Evolutionary conservation across 1,140 invertebrate species (phyloP).

Genomic region (Orchestia grillus): DNA sequence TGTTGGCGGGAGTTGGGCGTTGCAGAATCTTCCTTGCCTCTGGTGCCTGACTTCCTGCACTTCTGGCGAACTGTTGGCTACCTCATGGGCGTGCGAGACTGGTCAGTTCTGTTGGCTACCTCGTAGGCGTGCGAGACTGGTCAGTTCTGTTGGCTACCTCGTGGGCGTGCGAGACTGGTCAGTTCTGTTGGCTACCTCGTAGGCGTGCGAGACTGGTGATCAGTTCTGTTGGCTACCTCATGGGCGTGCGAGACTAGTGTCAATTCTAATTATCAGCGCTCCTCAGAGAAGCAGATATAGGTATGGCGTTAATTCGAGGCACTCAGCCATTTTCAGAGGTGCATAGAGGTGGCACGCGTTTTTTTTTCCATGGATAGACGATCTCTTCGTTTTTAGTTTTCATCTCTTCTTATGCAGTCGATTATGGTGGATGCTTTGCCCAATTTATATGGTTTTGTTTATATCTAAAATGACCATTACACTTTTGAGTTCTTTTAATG

Average conservation of each 20-base stretch:
- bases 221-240: constrained; percentile 58
- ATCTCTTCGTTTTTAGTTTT: background rate
- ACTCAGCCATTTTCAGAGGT: background rate
- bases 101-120: constrained; percentile 59
- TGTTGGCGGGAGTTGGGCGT: constrained; percentile 59
- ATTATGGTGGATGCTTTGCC: too few relatives aligned
- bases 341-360: background rate
- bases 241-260: constrained; percentile 64
- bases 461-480: too few relatives aligned
- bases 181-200: constrained; percentile 59
- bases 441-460: too few relatives aligned
- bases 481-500: too few relatives aligned
- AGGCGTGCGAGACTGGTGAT: constrained; percentile 63
- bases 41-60: constrained; percentile 61
- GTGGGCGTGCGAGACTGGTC: constrained; percentile 64
- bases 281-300: too few relatives aligned
- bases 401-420: background rate
- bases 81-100: constrained; percentile 64
- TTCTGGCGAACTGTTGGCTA: constrained; percentile 64
- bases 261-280: background rate
- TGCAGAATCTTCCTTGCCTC: background rate
- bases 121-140: constrained; percentile 65
- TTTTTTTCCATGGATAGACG: background rate
- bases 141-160: constrained; percentile 59
- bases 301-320: too few relatives aligned